A percentile compares a stretch with the other conserved stretches of the same genome.
phyloP scores from a whole-genome alignment of 2,888 invertebrate genomes.

The Leistus spinibarbis region DNA sequence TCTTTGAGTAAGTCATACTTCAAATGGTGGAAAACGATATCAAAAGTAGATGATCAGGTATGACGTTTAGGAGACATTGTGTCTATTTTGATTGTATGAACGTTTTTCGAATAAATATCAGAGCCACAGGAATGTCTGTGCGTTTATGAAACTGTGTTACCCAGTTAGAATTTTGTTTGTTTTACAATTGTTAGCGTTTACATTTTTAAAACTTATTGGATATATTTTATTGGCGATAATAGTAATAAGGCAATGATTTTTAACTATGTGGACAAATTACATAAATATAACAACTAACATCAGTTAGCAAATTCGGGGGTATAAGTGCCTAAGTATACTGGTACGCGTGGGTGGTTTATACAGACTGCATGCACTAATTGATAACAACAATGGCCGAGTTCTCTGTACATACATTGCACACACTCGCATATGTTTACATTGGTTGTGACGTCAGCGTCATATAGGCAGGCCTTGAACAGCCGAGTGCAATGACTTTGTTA shows the following conservation, averaged over 20 bases:
- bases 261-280: too few relatives aligned
- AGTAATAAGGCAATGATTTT: too few relatives aligned
- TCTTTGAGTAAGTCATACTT: neutral
- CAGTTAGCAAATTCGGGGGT: neutral
- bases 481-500: slow-evolving; percentile 28
- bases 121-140: too few relatives aligned
- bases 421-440: slow-evolving; percentile 28
- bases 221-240: too few relatives aligned
- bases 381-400: slow-evolving; percentile 24
- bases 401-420: slow-evolving; percentile 18
- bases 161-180: too few relatives aligned
- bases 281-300: too few relatives aligned
- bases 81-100: too few relatives aligned
- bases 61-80: too few relatives aligned
- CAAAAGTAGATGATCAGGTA: neutral
- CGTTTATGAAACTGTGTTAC: too few relatives aligned
- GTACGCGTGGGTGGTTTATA: neutral
- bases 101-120: too few relatives aligned
- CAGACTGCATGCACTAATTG: slow-evolving; percentile 34
- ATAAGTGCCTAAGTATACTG: neutral
- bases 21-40: neutral
- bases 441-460: slow-evolving; percentile 20
- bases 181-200: too few relatives aligned
- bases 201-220: too few relatives aligned
- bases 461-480: slow-evolving; percentile 24